A percentile compares a stretch with the other conserved stretches of the same genome.
Evolutionary conservation across 2,113 vertebrate genomes (phyloP).

Genomic region (Cyanoderma ruficeps): DNA sequence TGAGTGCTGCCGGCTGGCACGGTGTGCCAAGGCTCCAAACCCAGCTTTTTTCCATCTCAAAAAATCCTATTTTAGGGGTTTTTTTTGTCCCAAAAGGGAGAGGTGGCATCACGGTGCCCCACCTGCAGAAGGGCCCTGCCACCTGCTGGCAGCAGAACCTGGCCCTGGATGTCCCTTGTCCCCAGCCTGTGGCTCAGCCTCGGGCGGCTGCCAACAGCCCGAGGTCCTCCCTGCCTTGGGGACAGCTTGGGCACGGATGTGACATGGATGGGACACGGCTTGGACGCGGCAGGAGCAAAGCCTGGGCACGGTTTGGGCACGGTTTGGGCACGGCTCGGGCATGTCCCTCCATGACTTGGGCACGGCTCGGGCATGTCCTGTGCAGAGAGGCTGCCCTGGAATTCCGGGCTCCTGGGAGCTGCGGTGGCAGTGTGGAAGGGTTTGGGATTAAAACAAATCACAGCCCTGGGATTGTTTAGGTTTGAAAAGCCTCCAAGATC

Average conservation of each 20-base stretch:
- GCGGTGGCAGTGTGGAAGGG: fast-evolving
- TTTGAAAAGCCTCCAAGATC: background rate
- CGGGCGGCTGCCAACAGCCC: background rate
- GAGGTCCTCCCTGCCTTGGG: fast-evolving
- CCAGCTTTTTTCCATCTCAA: background rate
- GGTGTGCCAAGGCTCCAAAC: background rate
- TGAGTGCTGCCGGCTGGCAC: background rate
- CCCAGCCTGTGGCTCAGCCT: background rate
- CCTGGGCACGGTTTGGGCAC: background rate
- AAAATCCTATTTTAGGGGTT: background rate
- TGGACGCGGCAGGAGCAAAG: background rate
- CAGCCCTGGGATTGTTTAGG: fast-evolving
- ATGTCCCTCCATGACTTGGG: background rate
- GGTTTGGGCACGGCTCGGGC: background rate
- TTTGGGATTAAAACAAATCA: background rate
- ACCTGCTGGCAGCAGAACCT: background rate
- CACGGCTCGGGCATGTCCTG: background rate
- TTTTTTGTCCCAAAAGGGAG: background rate
- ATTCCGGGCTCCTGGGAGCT: background rate
- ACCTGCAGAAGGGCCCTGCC: background rate
- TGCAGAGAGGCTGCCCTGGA: background rate
- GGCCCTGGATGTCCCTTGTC: background rate
- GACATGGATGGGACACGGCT: background rate
- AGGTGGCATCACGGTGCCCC: background rate
- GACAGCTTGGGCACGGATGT: background rate